Conservation (phyloP, 2,888 invertebrate species). For the Xestia ashworthii region DNA sequence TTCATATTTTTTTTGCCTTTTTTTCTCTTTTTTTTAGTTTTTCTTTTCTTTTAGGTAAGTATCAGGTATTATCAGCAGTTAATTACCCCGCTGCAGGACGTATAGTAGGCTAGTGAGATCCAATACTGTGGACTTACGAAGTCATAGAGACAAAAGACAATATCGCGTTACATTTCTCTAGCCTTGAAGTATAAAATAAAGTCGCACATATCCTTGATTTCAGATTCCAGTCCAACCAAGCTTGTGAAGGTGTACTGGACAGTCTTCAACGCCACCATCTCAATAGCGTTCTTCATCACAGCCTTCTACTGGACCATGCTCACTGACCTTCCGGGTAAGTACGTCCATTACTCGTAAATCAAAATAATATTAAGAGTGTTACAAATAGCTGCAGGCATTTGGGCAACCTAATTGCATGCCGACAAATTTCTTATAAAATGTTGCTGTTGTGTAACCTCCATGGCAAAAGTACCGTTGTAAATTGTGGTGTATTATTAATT, state of each 20-base stretch:
- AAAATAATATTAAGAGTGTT: conserved; percentile 1
- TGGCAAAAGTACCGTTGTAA: conserved; percentile 5
- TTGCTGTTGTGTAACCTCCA: conserved; percentile 28
- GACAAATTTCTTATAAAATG: conserved; percentile 19
- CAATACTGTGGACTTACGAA: neutral
- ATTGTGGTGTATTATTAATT: conserved; percentile 16
- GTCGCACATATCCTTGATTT: conserved; percentile 61
- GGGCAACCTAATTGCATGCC: conserved; percentile 9
- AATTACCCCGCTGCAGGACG: no score
- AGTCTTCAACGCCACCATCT: conserved; percentile 77
- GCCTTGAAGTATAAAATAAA: neutral
- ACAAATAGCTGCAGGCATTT: conserved; percentile 2
- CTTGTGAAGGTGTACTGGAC: conserved; percentile 84
- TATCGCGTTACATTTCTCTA: neutral
- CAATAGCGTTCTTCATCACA: conserved; percentile 84
- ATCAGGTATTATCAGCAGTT: neutral
- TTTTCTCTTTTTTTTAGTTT: no score
- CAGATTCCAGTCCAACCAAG: conserved; percentile 83
- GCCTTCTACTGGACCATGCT: conserved; percentile 84
- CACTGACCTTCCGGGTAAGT: conserved; percentile 71
- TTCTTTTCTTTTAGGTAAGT: no score
- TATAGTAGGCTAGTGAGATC: neutral
- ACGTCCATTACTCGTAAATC: neutral
- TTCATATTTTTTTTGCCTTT: no score
- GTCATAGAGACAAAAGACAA: neutral